phyloP scores from a whole-genome alignment of 2,888 invertebrate species.

The Scaptomyza reducta region DNA sequence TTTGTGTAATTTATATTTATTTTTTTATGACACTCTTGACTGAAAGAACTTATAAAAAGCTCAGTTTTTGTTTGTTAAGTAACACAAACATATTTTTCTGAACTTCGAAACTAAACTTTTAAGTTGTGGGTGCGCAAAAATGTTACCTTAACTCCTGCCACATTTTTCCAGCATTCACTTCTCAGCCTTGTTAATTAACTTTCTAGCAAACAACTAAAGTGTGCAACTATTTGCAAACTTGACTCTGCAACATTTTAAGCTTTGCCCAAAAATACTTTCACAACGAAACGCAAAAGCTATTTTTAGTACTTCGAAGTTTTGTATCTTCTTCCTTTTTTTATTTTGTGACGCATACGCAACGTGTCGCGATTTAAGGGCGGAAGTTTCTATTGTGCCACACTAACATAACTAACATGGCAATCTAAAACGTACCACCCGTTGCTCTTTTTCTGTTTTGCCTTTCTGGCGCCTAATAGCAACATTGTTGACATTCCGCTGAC shows the following conservation, averaged over 20 bases:
- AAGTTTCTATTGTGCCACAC: constrained; percentile 36
- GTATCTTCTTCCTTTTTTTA: constrained; percentile 26
- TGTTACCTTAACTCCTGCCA: not conserved
- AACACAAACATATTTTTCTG: not conserved
- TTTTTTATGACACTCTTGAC: constrained; percentile 13
- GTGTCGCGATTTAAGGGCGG: constrained; percentile 39
- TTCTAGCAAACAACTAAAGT: constrained; percentile 17
- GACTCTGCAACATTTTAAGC: constrained; percentile 13
- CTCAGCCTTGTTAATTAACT: constrained; percentile 12
- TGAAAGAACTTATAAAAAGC: constrained; percentile 22
- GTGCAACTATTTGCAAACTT: constrained; percentile 31
- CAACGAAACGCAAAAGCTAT: too few species aligned
- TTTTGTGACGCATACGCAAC: constrained; percentile 50
- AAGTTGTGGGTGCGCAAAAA: not conserved
- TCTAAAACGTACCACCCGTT: constrained; percentile 1
- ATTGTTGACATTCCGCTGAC: constrained; percentile 63
- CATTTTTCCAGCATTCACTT: not conserved
- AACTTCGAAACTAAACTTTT: not conserved
- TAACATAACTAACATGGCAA: constrained; percentile 30
- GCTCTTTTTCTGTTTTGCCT: constrained; percentile 5
- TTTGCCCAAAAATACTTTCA: constrained; percentile 34
- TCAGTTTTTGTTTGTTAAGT: constrained; percentile 1
- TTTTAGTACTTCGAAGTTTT: constrained; percentile 22
- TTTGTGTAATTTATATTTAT: not conserved
- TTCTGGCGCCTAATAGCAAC: constrained; percentile 60